These are phyloP conservation scores for Penaeus japonicus DNA, from an alignment of 1,140 invertebrate genomes.

Conservation along the genomic window DNA sequence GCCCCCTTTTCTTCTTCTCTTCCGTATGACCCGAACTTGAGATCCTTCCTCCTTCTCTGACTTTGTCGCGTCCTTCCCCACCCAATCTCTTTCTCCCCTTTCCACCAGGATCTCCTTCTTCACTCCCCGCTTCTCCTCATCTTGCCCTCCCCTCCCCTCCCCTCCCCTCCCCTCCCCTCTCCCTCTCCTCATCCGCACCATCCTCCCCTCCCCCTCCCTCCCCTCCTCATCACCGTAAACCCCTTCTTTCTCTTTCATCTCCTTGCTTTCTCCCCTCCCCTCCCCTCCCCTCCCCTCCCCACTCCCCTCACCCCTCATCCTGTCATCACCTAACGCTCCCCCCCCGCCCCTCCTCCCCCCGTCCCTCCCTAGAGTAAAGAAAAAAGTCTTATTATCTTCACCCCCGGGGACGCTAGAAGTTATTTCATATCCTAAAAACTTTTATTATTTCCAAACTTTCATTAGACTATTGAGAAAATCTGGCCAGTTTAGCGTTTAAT, in stretches of 20 bases:
- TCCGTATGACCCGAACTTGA: not conserved
- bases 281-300: not conserved
- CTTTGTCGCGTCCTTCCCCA: not conserved
- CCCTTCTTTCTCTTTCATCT: not conserved
- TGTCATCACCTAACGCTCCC: not conserved
- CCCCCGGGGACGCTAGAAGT: constrained; percentile 4
- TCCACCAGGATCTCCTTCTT: not conserved
- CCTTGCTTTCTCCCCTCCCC: not conserved
- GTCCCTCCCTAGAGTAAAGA: not conserved
- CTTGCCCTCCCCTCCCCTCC: not conserved
- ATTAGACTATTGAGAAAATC: constrained; percentile 38
- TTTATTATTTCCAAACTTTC: constrained; percentile 39
- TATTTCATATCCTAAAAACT: constrained; percentile 39
- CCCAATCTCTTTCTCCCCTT: not conserved
- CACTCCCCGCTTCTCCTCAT: not conserved
- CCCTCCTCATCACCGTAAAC: not conserved
- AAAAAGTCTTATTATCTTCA: not conserved
- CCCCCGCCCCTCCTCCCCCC: not conserved
- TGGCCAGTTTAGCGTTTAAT: constrained; percentile 27
- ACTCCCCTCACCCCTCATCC: not conserved
- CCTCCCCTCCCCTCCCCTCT: not conserved
- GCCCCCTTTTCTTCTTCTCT: not conserved
- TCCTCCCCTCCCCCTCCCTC: not conserved
- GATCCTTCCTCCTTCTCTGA: not conserved
- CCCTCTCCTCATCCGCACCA: not conserved